Conservation (phyloP, 2,113 vertebrate species). For the Hippocampus barbouri region DNA sequence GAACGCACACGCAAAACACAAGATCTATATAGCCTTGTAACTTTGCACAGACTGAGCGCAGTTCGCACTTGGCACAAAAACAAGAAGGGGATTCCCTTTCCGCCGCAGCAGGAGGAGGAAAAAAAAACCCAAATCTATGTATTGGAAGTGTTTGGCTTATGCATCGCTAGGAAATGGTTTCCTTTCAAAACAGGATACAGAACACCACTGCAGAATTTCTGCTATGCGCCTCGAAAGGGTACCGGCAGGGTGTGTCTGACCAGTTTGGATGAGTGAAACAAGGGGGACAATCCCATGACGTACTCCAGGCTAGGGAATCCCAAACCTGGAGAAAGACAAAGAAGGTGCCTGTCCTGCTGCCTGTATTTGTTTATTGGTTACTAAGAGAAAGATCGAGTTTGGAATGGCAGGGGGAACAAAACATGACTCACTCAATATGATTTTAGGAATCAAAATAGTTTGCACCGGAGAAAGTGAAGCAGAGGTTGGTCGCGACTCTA, state of each 20-base stretch:
- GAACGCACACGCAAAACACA: constrained; percentile 3
- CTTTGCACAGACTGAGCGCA: constrained; percentile 4
- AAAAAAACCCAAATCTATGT: constrained; percentile 30
- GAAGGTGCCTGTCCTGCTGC: constrained; percentile 17
- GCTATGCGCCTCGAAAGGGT: background rate
- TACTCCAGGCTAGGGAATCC: constrained; percentile 58
- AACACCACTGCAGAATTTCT: background rate
- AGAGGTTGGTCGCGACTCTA: constrained; percentile 16
- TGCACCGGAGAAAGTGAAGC: background rate
- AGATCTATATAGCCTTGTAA: constrained; percentile 15
- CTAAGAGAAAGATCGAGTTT: constrained; percentile 50
- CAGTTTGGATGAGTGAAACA: constrained; percentile 41
- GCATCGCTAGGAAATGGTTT: constrained; percentile 38
- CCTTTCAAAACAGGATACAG: constrained; percentile 42
- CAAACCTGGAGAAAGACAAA: constrained; percentile 22
- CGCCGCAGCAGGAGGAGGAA: constrained; percentile 6
- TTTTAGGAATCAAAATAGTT: constrained; percentile 16
- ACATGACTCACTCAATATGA: constrained; percentile 23
- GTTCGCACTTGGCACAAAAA: constrained; percentile 44
- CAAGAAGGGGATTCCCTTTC: constrained; percentile 54
- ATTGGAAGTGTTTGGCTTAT: constrained; percentile 45
- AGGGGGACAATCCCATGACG: constrained; percentile 45
- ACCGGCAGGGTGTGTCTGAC: constrained; percentile 33
- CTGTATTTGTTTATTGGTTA: constrained; percentile 52
- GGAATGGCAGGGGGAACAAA: constrained; percentile 29